Base-by-base conservation (phyloP, 64 coral and sea anemone species). In the Platygyra sinensis region DNA sequence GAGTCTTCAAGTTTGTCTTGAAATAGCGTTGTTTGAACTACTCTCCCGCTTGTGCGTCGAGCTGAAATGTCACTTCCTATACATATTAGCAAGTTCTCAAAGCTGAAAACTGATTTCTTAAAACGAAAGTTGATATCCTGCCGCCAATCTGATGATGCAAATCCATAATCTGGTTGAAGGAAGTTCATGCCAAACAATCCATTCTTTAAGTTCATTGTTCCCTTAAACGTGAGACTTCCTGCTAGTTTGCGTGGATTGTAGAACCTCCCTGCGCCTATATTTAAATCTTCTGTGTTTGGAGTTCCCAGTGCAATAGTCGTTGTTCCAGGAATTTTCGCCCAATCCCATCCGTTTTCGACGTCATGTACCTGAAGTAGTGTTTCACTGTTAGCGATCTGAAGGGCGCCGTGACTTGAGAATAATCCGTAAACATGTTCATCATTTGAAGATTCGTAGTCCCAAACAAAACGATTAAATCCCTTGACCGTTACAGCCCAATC, bases 121-220 rank as follows among this genome's bases (percentile, higher is more conserved):
- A 95, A 95, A 8, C 79, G 36, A 24, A 95, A 91, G 10, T 57
- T 75, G 9, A 16, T 57, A 1, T 62, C 5, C 31, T 82, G n/a
- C 17, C 90, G 59, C 33, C 28, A 38, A 25, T 28, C 72, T 1
- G 52, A 10, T 54, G 52, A 10, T 50, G 38, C 18, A 15, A 49
- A 2, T 28, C 46, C 29, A 54, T 94, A 88, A 16, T 60, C 50
- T 36, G 94, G 94, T 36, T 89, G 80, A 1, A 28, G 13, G 76
- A 96, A 92, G 31, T 92, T 54, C 90, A 96, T 96, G 59, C 90
- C 94, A 86, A 96, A 96, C 32, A 80, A 76, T 24, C 94, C 94
- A 72, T 96, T 92, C 14, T 86, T 46, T 0, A 49, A 76, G 15
- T 3, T 46, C 32, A 36, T 76, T 9, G 72, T 83, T 29, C 84